These are phyloP conservation scores for Watsonalla binaria DNA, from an alignment of 2,888 invertebrate species.

Conservation along the genomic window DNA sequence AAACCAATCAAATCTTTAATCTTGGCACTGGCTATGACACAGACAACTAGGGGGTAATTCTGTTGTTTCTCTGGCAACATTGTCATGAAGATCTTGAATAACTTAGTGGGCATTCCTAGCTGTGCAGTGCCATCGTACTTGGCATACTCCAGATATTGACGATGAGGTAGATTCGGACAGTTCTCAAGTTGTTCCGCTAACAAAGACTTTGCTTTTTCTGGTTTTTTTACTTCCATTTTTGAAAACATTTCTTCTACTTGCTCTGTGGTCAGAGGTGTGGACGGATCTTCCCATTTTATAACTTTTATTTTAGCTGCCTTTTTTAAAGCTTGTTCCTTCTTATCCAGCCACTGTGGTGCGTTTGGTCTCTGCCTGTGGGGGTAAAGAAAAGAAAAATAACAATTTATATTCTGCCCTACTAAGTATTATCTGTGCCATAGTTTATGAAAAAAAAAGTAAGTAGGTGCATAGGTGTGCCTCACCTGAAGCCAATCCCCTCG, in stretches of 20 bases:
- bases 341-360: constrained; percentile 92
- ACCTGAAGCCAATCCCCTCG: constrained; percentile 81
- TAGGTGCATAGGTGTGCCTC: constrained; percentile 8
- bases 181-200: constrained; percentile 87
- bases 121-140: constrained; percentile 95
- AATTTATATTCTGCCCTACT: not conserved
- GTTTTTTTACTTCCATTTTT: constrained; percentile 54
- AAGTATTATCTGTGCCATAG: not conserved
- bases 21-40: constrained; percentile 90
- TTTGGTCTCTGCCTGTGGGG: constrained; percentile 84
- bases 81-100: constrained; percentile 93
- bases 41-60: constrained; percentile 89
- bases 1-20: constrained; percentile 95
- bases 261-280: constrained; percentile 69
- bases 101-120: constrained; percentile 86
- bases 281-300: constrained; percentile 83
- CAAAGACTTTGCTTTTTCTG: constrained; percentile 75
- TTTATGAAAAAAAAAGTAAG: too few species aligned
- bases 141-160: constrained; percentile 93
- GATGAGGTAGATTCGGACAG: constrained; percentile 86
- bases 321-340: constrained; percentile 91
- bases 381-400: not conserved
- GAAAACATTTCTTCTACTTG: constrained; percentile 80
- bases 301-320: constrained; percentile 87
- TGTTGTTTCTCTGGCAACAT: constrained; percentile 90